Conservation (phyloP, 2,888 invertebrate species). For the Stenurella melanura region DNA sequence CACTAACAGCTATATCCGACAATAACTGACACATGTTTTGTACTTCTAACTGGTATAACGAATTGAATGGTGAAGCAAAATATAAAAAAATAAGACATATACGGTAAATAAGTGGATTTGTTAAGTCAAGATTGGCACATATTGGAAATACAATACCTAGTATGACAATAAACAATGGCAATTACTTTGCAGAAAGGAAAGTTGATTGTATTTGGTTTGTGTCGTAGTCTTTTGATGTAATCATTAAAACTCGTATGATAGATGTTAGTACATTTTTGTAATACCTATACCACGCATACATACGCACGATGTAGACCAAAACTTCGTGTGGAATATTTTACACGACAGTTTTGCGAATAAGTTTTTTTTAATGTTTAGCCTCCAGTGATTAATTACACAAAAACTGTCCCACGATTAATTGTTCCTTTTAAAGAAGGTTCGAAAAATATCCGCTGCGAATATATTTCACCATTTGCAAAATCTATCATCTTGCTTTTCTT, state of each 20-base stretch:
- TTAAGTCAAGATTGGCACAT: conserved; percentile 36
- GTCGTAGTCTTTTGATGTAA: neutral
- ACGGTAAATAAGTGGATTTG: conserved; percentile 28
- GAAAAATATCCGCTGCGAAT: too few relatives aligned
- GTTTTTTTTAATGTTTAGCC: too few relatives aligned
- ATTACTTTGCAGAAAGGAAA: conserved; percentile 39
- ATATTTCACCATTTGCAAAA: too few relatives aligned
- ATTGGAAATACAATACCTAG: conserved; percentile 43
- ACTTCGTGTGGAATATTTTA: too few relatives aligned
- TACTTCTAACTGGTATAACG: neutral
- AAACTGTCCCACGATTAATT: too few relatives aligned
- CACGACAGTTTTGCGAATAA: too few relatives aligned
- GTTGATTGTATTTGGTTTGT: conserved; percentile 7
- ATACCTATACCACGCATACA: too few relatives aligned
- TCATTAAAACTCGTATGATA: neutral
- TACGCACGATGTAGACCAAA: too few relatives aligned
- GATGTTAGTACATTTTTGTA: too few relatives aligned
- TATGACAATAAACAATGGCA: conserved; percentile 43
- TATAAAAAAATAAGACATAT: neutral
- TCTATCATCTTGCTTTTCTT: too few relatives aligned
- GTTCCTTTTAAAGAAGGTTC: too few relatives aligned
- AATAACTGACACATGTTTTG: conserved; percentile 9
- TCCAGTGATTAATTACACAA: too few relatives aligned
- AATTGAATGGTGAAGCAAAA: neutral
- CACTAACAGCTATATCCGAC: conserved; percentile 10